These are phyloP conservation scores for Hirtodrosophila histrioides DNA, from an alignment of 2,888 invertebrate genomes.

Conservation along the genomic window DNA sequence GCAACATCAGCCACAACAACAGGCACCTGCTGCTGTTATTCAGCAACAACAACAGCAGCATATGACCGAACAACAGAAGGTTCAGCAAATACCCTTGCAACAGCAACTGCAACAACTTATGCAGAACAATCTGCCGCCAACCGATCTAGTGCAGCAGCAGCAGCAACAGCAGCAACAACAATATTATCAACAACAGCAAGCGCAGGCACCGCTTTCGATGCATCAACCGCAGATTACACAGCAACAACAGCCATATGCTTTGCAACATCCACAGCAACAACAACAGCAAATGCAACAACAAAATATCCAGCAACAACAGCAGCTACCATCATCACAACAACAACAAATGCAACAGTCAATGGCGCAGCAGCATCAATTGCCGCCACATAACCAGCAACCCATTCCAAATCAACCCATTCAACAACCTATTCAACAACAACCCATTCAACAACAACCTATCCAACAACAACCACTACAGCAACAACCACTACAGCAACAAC, in stretches of 20 bases:
- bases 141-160: constrained; percentile 19
- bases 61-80: constrained; percentile 55
- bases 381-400: constrained; percentile 25
- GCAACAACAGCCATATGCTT: constrained; percentile 45
- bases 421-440: constrained; percentile 25
- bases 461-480: constrained; percentile 15
- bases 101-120: constrained; percentile 69
- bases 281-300: constrained; percentile 44
- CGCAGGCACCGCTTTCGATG: constrained; percentile 26
- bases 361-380: no score
- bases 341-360: constrained; percentile 53
- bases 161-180: constrained; percentile 46
- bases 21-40: constrained; percentile 35
- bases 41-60: constrained; percentile 51
- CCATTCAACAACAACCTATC: constrained; percentile 13
- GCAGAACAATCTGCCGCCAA: constrained; percentile 49
- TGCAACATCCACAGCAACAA: constrained; percentile 47
- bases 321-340: constrained; percentile 25
- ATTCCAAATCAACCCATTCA: constrained; percentile 2
- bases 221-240: constrained; percentile 63
- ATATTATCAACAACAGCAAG: constrained; percentile 56
- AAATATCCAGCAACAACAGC: constrained; percentile 44
- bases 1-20: constrained; percentile 53
- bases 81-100: constrained; percentile 69
- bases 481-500: constrained; percentile 23